Evolutionary conservation across 2,113 vertebrate genomes (phyloP).

Genomic region (Catharus bicknelli): DNA sequence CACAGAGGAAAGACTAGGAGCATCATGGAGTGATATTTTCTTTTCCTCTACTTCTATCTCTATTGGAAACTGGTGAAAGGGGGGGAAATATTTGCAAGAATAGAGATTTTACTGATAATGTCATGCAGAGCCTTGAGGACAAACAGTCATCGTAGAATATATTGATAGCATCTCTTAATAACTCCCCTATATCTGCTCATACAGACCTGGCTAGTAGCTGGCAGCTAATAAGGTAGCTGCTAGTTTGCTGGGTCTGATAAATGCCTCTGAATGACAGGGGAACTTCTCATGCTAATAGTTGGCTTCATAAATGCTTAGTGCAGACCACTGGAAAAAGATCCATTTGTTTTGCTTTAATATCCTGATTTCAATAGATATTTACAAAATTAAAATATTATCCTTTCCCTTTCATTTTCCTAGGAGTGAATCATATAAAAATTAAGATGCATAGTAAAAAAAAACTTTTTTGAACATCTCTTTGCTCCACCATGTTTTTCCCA

Average conservation of each 20-base stretch:
- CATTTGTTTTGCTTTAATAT: not conserved
- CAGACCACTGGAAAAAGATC: not conserved
- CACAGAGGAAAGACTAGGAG: not conserved
- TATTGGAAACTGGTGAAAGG: not conserved
- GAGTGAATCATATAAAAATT: not conserved
- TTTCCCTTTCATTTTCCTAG: not conserved
- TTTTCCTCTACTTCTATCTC: not conserved
- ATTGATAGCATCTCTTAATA: not conserved
- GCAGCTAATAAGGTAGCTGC: not conserved
- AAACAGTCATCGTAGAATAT: not conserved
- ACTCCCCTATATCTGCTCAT: not conserved
- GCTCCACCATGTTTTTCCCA: not conserved
- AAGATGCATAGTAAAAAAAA: not conserved
- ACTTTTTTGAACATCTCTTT: not conserved
- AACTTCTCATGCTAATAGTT: not conserved
- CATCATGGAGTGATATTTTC: not conserved
- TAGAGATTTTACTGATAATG: not conserved
- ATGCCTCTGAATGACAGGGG: not conserved
- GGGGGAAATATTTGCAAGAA: not conserved
- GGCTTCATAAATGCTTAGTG: not conserved
- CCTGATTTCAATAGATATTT: not conserved
- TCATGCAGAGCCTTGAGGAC: not conserved
- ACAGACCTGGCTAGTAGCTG: not conserved
- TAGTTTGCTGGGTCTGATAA: not conserved
- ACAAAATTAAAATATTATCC: not conserved